Conservation (phyloP, 2,113 vertebrate genomes). For the Lophura nycthemera region DNA sequence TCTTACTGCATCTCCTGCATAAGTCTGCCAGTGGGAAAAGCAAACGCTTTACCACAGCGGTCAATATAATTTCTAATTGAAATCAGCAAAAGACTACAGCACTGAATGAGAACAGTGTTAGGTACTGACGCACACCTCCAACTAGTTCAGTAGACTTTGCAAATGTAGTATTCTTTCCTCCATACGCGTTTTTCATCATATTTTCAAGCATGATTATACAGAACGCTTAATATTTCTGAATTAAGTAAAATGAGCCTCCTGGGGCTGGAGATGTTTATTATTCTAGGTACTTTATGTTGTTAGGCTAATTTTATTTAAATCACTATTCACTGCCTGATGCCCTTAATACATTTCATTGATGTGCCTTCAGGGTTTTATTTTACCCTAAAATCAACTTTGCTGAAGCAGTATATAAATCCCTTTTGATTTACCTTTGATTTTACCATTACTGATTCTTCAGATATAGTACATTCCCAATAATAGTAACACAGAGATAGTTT, state of each 20-base stretch:
- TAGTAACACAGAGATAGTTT: background rate
- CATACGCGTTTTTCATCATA: background rate
- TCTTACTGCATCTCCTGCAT: background rate
- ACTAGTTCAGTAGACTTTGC: background rate
- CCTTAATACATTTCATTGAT: background rate
- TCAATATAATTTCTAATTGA: background rate
- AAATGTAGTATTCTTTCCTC: background rate
- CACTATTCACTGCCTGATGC: background rate
- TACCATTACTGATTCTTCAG: background rate
- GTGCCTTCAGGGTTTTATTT: background rate
- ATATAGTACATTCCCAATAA: background rate
- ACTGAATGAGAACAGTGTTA: background rate
- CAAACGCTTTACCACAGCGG: background rate
- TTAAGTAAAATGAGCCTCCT: constrained; percentile 3
- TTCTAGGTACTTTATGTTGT: constrained; percentile 17
- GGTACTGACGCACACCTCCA: background rate
- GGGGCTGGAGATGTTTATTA: constrained; percentile 25
- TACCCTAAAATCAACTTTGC: background rate
- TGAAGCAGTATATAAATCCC: background rate
- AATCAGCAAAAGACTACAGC: background rate
- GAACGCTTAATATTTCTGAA: constrained; percentile 5
- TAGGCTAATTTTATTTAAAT: constrained; percentile 54
- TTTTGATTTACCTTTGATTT: background rate
- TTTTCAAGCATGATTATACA: background rate
- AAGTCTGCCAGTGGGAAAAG: background rate